These are phyloP conservation scores for Aplysina aerophoba DNA, from an alignment of 37 sponge, comb jelly and placozoan species.

Conservation along the genomic window DNA sequence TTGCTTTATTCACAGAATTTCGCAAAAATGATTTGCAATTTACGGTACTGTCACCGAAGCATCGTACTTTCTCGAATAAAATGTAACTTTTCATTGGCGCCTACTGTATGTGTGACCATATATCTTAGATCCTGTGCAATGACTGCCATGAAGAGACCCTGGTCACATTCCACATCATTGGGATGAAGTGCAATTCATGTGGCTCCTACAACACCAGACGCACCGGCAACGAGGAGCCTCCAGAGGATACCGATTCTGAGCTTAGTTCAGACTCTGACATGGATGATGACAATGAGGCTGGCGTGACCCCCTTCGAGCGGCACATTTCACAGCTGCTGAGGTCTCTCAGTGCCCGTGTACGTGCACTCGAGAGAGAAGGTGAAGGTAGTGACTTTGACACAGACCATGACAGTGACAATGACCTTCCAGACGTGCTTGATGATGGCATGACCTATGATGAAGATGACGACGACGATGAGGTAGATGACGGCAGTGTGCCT, in stretches of 20 bases:
- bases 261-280: slow-evolving; percentile 1
- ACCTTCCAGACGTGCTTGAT: not conserved
- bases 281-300: not conserved
- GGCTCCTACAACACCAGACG: slow-evolving; percentile 82
- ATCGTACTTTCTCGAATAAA: no score
- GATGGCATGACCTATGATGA: not conserved
- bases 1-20: no score
- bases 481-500: slow-evolving; percentile 1
- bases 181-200: slow-evolving; percentile 71
- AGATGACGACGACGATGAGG: slow-evolving; percentile 23
- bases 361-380: slow-evolving; percentile 18
- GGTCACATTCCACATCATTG: slow-evolving; percentile 66
- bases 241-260: slow-evolving; percentile 41
- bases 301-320: slow-evolving; percentile 1
- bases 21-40: no score
- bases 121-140: slow-evolving; percentile 52
- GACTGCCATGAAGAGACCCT: slow-evolving; percentile 57
- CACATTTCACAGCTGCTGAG: slow-evolving; percentile 22
- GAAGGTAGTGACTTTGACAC: not conserved
- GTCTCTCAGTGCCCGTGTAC: slow-evolving; percentile 26
- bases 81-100: not conserved
- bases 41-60: no score
- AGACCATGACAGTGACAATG: not conserved
- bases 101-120: not conserved
- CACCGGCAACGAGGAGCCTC: slow-evolving; percentile 61